A percentile compares a stretch with the other conserved stretches of the same genome.
These are phyloP conservation scores for Eupithecia centaureata DNA, from an alignment of 2,888 invertebrate species.

Conservation along the genomic window DNA sequence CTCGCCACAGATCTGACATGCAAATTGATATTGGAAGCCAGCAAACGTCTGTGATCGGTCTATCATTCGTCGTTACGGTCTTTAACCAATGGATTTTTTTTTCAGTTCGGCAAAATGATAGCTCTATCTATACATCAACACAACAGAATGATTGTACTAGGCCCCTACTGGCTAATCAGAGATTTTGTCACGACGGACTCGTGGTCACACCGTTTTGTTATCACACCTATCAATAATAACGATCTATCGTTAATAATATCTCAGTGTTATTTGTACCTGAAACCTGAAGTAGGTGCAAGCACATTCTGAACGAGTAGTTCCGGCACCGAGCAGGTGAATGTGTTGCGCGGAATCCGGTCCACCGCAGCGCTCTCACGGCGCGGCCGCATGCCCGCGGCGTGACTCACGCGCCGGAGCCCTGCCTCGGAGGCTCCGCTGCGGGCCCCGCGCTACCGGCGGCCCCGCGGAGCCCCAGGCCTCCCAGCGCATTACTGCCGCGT, in stretches of 20 bases:
- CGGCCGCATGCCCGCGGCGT: constrained; percentile 57
- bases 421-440: constrained; percentile 3
- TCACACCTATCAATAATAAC: neutral
- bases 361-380: constrained; percentile 34
- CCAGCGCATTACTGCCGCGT: neutral
- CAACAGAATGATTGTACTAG: neutral
- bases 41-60: neutral
- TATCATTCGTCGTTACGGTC: neutral
- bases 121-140: neutral
- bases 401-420: constrained; percentile 50
- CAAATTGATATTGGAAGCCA: neutral
- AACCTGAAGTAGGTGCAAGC: neutral
- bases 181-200: no score
- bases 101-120: neutral
- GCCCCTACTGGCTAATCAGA: neutral
- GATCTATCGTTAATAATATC: neutral
- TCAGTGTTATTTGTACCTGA: neutral
- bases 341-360: constrained; percentile 12
- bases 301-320: neutral
- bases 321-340: neutral
- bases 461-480: neutral
- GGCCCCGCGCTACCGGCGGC: neutral
- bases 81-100: neutral
- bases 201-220: no score
- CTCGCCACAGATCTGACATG: neutral